Conservation (phyloP, 2,888 invertebrate species). For the Ichneumoninae sp. region DNA sequence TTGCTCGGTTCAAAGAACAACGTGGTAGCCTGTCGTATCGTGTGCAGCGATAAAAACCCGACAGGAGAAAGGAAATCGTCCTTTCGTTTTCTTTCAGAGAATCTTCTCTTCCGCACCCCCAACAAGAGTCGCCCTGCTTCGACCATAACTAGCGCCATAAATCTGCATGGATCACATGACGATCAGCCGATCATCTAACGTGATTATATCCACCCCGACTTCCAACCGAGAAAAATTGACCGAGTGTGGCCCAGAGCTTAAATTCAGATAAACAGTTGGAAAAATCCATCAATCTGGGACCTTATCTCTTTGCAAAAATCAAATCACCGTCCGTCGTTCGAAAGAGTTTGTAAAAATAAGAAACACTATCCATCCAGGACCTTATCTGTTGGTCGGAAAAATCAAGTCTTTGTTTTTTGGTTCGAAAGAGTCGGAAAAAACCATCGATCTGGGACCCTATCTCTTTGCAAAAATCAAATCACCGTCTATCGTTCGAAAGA, state of each 20-base stretch:
- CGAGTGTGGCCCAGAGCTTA: background rate
- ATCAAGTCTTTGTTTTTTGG: background rate
- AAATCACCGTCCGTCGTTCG: too few species aligned
- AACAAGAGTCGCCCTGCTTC: background rate
- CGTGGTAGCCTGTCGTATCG: background rate
- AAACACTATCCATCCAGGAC: too few species aligned
- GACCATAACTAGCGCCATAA: background rate
- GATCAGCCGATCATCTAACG: background rate
- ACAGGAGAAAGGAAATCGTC: background rate
- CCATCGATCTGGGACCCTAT: background rate
- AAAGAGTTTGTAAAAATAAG: background rate
- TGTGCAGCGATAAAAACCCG: slow-evolving; percentile 17
- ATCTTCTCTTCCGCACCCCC: background rate
- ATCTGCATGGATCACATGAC: background rate
- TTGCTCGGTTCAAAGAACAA: slow-evolving; percentile 8
- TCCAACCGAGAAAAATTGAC: background rate
- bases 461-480: background rate
- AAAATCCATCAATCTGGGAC: background rate
- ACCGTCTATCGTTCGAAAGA: too few species aligned
- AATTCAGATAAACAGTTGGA: background rate
- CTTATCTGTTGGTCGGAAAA: too few species aligned
- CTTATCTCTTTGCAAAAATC: background rate
- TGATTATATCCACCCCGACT: background rate
- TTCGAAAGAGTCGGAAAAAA: too few species aligned
- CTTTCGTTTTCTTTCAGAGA: slow-evolving; percentile 5